Conservation (phyloP, 2,113 vertebrate genomes). For the Nipponia nippon region DNA sequence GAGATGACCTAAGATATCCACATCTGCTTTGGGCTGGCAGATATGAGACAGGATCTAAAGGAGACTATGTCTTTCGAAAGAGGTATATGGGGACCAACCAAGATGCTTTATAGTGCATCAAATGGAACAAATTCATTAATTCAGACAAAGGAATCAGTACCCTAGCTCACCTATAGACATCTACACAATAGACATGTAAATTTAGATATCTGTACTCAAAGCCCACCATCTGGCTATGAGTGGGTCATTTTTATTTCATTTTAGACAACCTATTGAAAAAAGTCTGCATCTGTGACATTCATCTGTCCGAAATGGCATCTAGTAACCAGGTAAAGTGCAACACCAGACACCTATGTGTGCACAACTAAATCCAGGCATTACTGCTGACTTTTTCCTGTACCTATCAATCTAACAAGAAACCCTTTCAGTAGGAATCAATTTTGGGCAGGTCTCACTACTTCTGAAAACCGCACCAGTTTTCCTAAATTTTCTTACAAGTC, state of each 20-base stretch:
- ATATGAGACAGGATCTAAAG: not conserved
- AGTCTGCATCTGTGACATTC: not conserved
- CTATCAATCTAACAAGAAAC: not conserved
- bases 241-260: not conserved
- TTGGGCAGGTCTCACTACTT: not conserved
- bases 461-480: not conserved
- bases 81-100: not conserved
- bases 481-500: not conserved
- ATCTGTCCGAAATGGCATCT: not conserved
- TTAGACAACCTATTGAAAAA: not conserved
- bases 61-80: not conserved
- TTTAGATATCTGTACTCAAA: not conserved
- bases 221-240: not conserved
- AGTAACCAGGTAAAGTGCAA: not conserved
- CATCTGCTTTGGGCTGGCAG: not conserved
- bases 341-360: not conserved
- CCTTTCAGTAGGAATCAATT: not conserved
- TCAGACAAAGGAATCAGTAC: not conserved
- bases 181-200: not conserved
- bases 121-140: not conserved
- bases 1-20: not conserved
- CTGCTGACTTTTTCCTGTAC: not conserved
- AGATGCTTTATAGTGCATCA: not conserved
- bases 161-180: not conserved
- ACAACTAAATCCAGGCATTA: not conserved